Conservation (phyloP, 2,113 vertebrate genomes). For the Rhinolophus ferrumequinum region DNA sequence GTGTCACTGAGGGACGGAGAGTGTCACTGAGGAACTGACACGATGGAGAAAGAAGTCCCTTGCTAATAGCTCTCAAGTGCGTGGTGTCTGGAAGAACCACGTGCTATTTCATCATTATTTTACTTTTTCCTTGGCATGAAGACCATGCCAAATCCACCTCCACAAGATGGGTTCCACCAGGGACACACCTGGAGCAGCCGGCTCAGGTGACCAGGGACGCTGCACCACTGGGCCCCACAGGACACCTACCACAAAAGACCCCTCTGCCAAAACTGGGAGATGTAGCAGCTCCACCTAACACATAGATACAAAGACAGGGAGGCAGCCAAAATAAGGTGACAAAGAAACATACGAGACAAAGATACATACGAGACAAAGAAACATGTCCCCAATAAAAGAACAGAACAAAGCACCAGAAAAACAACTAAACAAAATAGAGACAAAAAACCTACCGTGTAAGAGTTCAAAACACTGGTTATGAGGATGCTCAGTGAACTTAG, state of each 20-base stretch:
- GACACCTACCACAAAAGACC: no score
- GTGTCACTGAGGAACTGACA: background rate
- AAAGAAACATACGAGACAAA: background rate
- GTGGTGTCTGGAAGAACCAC: rapidly evolving
- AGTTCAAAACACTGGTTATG: no score
- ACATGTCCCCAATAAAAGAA: no score
- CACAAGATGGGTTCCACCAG: no score
- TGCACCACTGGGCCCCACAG: no score
- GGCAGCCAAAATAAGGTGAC: background rate
- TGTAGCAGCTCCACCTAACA: background rate
- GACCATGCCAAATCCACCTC: background rate
- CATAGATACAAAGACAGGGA: background rate
- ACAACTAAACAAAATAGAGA: background rate
- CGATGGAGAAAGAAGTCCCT: background rate
- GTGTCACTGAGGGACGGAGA: background rate
- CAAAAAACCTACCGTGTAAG: background rate
- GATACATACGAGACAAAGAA: background rate
- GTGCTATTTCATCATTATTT: no score
- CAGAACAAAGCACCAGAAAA: background rate
- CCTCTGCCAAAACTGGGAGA: background rate
- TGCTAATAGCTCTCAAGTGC: rapidly evolving
- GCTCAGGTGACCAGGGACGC: no score
- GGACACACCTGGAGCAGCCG: no score
- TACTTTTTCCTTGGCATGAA: no score
- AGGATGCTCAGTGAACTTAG: no score